Percentiles rank a stretch among this genome's conserved stretches.
Evolutionary conservation across 2,888 invertebrate genomes (phyloP).

Genomic region (Plusia festucae): DNA sequence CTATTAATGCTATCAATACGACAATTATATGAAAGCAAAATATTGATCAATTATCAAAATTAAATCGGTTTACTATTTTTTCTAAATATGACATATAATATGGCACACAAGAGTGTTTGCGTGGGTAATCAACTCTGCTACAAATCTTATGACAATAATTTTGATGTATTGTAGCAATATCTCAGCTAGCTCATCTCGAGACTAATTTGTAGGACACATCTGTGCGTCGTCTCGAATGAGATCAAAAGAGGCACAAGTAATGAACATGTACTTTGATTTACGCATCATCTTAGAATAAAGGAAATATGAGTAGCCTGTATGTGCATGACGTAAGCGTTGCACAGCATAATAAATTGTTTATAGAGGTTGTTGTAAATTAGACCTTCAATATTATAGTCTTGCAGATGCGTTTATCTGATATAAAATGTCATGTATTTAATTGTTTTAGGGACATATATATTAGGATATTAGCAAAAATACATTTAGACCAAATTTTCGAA

Average conservation of each 20-base stretch:
- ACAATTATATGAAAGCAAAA: too few relatives aligned
- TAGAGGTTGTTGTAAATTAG: not conserved
- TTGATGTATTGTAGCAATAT: slow-evolving; percentile 72
- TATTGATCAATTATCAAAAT: too few relatives aligned
- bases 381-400: not conserved
- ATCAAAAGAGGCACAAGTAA: slow-evolving; percentile 37
- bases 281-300: slow-evolving; percentile 18
- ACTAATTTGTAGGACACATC: slow-evolving; percentile 75
- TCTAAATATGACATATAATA: too few relatives aligned
- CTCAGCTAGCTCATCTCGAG: slow-evolving; percentile 63
- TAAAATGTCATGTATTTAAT: too few relatives aligned
- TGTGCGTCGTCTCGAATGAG: slow-evolving; percentile 62
- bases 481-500: too few relatives aligned
- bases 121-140: slow-evolving; percentile 51
- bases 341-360: not conserved
- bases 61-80: too few relatives aligned
- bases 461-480: too few relatives aligned
- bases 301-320: slow-evolving; percentile 27
- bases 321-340: slow-evolving; percentile 18
- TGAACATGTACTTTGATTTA: slow-evolving; percentile 24
- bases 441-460: too few relatives aligned
- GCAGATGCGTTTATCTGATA: too few relatives aligned
- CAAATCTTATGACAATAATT: slow-evolving; percentile 78
- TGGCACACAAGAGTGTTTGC: too few relatives aligned
- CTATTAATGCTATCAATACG: too few relatives aligned